Evolutionary conservation across 2,888 invertebrate genomes (phyloP).

Genomic region (Orchesella flavescens): DNA sequence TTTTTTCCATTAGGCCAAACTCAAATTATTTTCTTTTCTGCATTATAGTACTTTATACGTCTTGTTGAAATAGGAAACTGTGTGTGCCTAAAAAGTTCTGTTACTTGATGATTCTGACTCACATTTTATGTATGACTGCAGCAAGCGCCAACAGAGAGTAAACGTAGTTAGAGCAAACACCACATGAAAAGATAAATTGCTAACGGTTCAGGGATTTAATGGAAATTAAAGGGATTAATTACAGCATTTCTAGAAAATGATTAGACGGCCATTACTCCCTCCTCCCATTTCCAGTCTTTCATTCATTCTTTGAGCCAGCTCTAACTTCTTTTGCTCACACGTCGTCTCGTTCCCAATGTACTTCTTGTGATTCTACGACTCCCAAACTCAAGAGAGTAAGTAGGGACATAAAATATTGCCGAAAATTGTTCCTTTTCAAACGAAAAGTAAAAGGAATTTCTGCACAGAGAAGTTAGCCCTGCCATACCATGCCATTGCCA

Average conservation of each 20-base stretch:
- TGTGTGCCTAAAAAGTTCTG: background rate
- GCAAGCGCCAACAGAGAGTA: too few species aligned
- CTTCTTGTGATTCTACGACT: background rate
- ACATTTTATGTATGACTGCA: background rate
- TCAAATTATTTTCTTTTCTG: slow-evolving; percentile 17
- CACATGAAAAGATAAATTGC: slow-evolving; percentile 50
- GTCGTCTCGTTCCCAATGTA: background rate
- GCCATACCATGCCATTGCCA: background rate
- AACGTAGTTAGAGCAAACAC: slow-evolving; percentile 15
- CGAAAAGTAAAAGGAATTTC: background rate
- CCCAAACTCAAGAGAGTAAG: background rate
- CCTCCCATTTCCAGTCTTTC: background rate
- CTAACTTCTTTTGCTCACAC: background rate
- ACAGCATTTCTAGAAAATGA: slow-evolving; percentile 56
- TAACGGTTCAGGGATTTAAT: slow-evolving; percentile 55
- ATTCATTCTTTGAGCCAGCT: background rate
- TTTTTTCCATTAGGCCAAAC: slow-evolving; percentile 30
- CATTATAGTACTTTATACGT: background rate
- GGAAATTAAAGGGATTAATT: slow-evolving; percentile 60
- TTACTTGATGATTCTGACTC: background rate
- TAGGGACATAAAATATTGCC: slow-evolving; percentile 14
- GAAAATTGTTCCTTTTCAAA: slow-evolving; percentile 20
- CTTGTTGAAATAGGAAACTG: background rate
- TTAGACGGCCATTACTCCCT: slow-evolving; percentile 45
- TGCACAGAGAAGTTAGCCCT: background rate